phyloP scores from a whole-genome alignment of 2,797 vertebrate genomes.

The Cephalopachus bancanus region DNA sequence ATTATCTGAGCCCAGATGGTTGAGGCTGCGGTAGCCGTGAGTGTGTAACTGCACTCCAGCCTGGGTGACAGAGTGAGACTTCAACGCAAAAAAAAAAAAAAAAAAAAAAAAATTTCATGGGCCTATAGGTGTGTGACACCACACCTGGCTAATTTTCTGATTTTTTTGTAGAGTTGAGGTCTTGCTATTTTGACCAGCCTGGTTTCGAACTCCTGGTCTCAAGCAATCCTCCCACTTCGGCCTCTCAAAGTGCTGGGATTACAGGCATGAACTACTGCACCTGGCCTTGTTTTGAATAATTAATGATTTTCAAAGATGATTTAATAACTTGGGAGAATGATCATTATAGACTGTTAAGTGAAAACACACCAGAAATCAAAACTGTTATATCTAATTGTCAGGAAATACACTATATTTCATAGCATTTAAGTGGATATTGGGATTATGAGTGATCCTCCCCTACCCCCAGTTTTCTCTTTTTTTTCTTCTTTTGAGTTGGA shows the following conservation, averaged over 20 bases:
- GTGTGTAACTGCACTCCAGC: no score
- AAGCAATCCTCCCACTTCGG: background rate
- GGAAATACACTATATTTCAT: background rate
- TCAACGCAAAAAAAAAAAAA: no score
- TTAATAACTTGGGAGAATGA: background rate
- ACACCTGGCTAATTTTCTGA: background rate
- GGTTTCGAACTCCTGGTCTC: background rate
- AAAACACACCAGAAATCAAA: background rate
- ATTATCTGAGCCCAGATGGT: no score
- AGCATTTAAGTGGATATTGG: background rate
- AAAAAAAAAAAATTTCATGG: no score
- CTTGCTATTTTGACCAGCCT: background rate
- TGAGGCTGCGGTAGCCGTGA: no score
- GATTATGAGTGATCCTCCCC: background rate
- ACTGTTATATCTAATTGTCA: background rate
- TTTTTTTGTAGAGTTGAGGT: background rate
- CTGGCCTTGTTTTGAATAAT: background rate
- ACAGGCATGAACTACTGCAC: background rate
- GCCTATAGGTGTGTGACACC: background rate
- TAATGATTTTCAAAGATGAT: background rate
- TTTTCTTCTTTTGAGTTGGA: no score
- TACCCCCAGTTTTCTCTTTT: no score
- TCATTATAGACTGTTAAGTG: background rate
- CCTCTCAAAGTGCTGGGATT: background rate
- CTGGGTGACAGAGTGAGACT: no score